Evolutionary conservation across 2,888 invertebrate genomes (phyloP).

Genomic region (Cheilosia impressa): DNA sequence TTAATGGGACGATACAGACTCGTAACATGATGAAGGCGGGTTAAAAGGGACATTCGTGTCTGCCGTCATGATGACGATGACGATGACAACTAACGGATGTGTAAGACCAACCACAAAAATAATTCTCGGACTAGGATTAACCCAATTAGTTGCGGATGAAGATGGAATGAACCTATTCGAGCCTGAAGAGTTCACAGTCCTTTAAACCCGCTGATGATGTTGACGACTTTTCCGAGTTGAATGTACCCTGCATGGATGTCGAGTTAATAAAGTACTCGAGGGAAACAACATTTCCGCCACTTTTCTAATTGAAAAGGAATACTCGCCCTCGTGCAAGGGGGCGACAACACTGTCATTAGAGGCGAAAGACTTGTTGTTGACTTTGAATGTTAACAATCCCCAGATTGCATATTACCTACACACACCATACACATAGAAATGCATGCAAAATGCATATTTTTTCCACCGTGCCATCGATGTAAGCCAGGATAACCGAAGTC

Average conservation of each 20-base stretch:
- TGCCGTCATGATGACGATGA: constrained; percentile 19
- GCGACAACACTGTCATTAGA: neutral
- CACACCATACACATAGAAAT: neutral
- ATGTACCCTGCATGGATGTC: constrained; percentile 44
- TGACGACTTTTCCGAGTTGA: constrained; percentile 39
- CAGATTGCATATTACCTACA: constrained; percentile 10
- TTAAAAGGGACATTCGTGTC: constrained; percentile 11
- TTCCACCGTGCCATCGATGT: too few species aligned
- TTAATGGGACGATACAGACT: constrained; percentile 42
- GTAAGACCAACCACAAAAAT: constrained; percentile 11
- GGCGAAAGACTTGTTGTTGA: constrained; percentile 39
- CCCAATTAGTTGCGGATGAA: constrained; percentile 52
- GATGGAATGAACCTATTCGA: constrained; percentile 30
- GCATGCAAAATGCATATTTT: neutral
- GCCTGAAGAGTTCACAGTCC: constrained; percentile 51
- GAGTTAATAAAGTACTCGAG: constrained; percentile 20
- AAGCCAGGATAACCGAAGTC: constrained; percentile 22
- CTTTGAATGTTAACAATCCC: constrained; percentile 33
- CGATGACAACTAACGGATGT: neutral
- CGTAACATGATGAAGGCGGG: constrained; percentile 6
- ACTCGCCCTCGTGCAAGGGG: constrained; percentile 13
- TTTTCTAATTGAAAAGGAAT: constrained; percentile 67
- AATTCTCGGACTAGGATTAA: constrained; percentile 60
- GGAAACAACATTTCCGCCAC: constrained; percentile 25
- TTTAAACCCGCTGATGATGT: constrained; percentile 23